Base-by-base conservation (phyloP, 2,888 invertebrate genomes). In the Thumatha senex region DNA sequence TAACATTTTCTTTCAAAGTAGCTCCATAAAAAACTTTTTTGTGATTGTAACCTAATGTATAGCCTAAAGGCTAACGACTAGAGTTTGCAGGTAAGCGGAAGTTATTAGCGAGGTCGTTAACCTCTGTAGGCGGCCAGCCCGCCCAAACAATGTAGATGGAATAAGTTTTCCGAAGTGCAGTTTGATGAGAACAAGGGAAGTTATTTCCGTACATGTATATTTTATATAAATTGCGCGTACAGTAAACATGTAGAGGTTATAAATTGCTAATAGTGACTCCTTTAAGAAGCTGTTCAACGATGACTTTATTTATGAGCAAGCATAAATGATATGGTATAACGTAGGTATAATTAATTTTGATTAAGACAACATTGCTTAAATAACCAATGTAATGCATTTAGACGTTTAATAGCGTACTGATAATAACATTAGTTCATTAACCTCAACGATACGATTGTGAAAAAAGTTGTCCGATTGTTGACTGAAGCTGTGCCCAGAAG, bases 101-200 rank as follows among this genome's bases (percentile, higher is more conserved):
- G 86, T 89, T 89, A 89, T 87, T 89, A 89, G 79, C 76, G 80
- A 60, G 89, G 82, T 81, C 84, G 63, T 70, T 79, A 78, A 84
- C 76, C 84, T 64, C 39, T n/a, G 44, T 47, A 51, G 54, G 59
- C 77, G 73, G 68, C 71, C 73, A 72, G 76, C 78, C 81, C 86
- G 82, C 86, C 84, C 80, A 82, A 82, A 82, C 82, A 72, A 65
- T 65, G 69, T 68, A 69, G 74, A 73, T 73, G 61, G 60, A 58
- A 60, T 66, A 65, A 59, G 56, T 63, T 67, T 65, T 67, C 62
- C 43, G 57, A 58, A 51, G 62, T 61, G 63, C 39, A 51, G 38
- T 46, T 54, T 51, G 18, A 46, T 43, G 43, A 34, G 42, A 46
- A 46, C 40, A 45, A 34, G 38, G 38, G 41, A 54, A 46, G 40